Conservation (phyloP, 2,113 vertebrate species). For the Pollachius pollachius region DNA sequence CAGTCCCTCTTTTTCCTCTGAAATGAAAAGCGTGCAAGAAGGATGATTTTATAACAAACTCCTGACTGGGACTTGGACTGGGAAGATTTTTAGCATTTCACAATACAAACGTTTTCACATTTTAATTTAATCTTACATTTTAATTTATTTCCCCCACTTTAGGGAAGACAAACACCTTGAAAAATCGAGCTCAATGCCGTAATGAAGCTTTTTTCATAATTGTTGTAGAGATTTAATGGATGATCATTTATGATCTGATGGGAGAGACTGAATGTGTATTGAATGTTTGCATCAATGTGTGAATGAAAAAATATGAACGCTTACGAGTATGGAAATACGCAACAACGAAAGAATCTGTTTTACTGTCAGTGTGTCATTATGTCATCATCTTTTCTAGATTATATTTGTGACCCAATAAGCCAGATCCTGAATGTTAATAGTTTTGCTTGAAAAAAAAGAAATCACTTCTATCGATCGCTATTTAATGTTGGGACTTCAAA, state of each 20-base stretch:
- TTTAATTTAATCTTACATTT: conserved; percentile 71
- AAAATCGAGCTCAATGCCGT: conserved; percentile 55
- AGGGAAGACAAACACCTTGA: conserved; percentile 65
- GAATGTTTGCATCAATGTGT: conserved; percentile 29
- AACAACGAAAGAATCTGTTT: conserved; percentile 40
- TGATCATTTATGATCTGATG: conserved; percentile 32
- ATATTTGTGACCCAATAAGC: conserved; percentile 44
- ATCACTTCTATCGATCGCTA: conserved; percentile 43
- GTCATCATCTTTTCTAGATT: conserved; percentile 31
- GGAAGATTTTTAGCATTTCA: conserved; percentile 29
- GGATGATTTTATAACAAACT: conserved; percentile 52
- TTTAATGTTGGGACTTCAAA: conserved; percentile 54
- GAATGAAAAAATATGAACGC: conserved; percentile 45
- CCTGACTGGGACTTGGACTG: conserved; percentile 43
- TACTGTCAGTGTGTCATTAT: conserved; percentile 47
- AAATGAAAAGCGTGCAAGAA: conserved; percentile 58
- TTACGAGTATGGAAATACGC: conserved; percentile 41
- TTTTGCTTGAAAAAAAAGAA: conserved; percentile 46
- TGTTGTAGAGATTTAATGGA: conserved; percentile 43
- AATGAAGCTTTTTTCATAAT: conserved; percentile 52
- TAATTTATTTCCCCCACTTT: conserved; percentile 69
- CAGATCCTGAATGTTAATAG: conserved; percentile 35
- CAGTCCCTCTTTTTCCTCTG: conserved; percentile 44
- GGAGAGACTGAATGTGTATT: conserved; percentile 16
- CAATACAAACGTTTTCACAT: conserved; percentile 60